A percentile compares a stretch with the other conserved stretches of the same genome.
Conservation (phyloP, 2,797 vertebrate genomes). For the Diglossa cyanea region DNA sequence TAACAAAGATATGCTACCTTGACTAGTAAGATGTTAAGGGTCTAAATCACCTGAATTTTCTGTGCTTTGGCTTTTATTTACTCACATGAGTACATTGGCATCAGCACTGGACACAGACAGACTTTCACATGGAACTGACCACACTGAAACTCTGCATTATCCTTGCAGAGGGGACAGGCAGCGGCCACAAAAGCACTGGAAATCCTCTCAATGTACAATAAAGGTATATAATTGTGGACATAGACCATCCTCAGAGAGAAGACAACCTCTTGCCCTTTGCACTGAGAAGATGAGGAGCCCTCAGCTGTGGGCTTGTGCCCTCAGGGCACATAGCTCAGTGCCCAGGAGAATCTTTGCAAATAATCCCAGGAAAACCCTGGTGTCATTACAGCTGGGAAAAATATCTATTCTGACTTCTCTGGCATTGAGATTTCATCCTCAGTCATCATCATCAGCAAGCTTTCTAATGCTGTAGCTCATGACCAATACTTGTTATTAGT, state of each 20-base stretch:
- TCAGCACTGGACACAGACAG: neutral
- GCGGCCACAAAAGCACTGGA: neutral
- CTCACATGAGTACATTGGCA: neutral
- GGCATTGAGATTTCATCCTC: neutral
- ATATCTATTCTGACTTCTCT: neutral
- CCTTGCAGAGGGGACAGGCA: neutral
- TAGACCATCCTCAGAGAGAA: neutral
- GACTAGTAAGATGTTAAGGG: neutral
- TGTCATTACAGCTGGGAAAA: neutral
- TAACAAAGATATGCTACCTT: neutral
- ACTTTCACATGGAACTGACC: neutral
- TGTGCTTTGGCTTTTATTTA: neutral
- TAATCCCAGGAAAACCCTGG: neutral
- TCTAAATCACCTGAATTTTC: neutral
- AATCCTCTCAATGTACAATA: fast-evolving
- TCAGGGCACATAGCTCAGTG: neutral
- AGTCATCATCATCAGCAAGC: neutral
- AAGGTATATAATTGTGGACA: neutral
- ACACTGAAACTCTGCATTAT: neutral
- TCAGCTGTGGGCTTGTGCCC: neutral
- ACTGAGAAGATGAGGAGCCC: neutral
- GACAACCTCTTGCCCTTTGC: neutral
- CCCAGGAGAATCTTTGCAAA: neutral
- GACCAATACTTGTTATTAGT: neutral
- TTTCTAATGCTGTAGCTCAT: neutral